Evolutionary conservation across 1,140 invertebrate species (phyloP).

Genomic region (Drosophila lini): DNA sequence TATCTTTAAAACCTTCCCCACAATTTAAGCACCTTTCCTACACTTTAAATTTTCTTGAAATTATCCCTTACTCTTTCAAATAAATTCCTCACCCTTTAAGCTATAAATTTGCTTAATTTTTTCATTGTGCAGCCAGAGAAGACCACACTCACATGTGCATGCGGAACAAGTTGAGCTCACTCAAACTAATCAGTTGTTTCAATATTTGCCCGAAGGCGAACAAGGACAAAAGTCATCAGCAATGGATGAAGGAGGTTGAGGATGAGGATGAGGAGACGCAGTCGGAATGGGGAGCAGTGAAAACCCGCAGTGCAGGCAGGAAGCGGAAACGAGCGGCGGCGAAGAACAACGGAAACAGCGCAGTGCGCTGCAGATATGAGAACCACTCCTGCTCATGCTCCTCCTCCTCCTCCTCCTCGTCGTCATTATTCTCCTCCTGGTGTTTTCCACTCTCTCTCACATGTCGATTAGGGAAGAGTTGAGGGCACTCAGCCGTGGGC

Average conservation of each 20-base stretch:
- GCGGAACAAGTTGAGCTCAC: slow-evolving; percentile 56
- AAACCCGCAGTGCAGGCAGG: slow-evolving; percentile 42
- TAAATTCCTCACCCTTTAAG: not conserved
- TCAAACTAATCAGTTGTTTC: slow-evolving; percentile 81
- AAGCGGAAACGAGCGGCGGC: slow-evolving; percentile 65
- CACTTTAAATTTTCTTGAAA: not conserved
- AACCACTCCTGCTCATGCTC: not conserved
- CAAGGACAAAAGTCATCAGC: slow-evolving; percentile 61
- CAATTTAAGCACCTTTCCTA: not conserved
- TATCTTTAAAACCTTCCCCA: no score
- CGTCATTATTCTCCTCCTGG: not conserved
- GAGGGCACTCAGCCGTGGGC: slow-evolving; percentile 32
- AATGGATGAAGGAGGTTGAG: slow-evolving; percentile 3
- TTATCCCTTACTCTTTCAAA: not conserved
- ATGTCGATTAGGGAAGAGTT: slow-evolving; percentile 40
- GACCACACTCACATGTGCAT: slow-evolving; percentile 12
- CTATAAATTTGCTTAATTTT: not conserved
- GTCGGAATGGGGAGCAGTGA: not conserved
- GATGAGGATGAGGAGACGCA: not conserved
- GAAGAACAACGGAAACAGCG: slow-evolving; percentile 50
- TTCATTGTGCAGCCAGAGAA: not conserved
- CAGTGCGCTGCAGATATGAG: slow-evolving; percentile 34
- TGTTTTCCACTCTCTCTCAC: slow-evolving; percentile 2
- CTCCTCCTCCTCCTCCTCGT: not conserved
- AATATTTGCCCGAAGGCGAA: slow-evolving; percentile 62